These are phyloP conservation scores for Lithophane semibrunnea DNA, from an alignment of 2,888 invertebrate genomes.

Conservation along the genomic window DNA sequence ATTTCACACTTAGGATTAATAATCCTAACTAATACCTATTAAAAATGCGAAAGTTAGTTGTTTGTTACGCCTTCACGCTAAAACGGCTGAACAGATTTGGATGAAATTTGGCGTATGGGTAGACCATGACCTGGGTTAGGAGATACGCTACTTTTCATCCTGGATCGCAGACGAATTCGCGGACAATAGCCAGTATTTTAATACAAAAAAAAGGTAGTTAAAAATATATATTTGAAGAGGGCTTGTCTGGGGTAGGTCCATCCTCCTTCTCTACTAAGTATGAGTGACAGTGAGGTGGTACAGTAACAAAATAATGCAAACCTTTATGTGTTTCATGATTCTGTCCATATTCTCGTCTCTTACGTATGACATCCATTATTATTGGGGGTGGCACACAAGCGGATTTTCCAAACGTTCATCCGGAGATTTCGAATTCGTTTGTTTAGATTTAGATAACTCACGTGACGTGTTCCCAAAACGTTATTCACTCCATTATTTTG, in stretches of 20 bases:
- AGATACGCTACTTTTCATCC: too few relatives aligned
- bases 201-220: too few relatives aligned
- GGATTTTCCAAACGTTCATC: not conserved
- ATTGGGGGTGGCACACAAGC: not conserved
- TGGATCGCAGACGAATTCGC: too few relatives aligned
- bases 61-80: too few relatives aligned
- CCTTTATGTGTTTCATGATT: not conserved
- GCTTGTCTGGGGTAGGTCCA: too few relatives aligned
- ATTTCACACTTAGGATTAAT: not conserved
- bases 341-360: conserved; percentile 7
- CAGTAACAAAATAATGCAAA: not conserved
- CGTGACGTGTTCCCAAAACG: conserved; percentile 39
- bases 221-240: too few relatives aligned
- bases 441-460: conserved; percentile 36
- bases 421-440: conserved; percentile 6
- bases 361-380: not conserved
- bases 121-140: too few relatives aligned
- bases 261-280: conserved; percentile 1
- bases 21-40: not conserved
- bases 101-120: too few relatives aligned
- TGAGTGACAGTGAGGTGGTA: conserved; percentile 6
- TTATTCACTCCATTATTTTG: conserved; percentile 51
- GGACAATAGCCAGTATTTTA: not conserved
- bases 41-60: too few relatives aligned
- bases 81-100: too few relatives aligned